phyloP scores from a whole-genome alignment of 1,140 invertebrate species.

The Platyura marginata region DNA sequence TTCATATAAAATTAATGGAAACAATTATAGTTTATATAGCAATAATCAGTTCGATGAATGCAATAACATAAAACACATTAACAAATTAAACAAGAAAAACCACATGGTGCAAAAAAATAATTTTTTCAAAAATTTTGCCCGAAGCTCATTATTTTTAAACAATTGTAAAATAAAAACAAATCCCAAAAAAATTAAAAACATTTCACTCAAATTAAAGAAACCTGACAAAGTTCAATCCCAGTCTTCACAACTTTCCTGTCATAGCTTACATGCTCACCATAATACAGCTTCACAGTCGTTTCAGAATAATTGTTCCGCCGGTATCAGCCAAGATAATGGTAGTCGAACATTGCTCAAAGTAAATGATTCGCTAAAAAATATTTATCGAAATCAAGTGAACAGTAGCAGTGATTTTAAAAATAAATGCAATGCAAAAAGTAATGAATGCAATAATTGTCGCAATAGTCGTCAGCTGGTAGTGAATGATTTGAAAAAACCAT shows the following conservation, averaged over 20 bases:
- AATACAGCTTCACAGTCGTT: neutral
- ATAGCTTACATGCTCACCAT: neutral
- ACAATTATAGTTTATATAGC: neutral
- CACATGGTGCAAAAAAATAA: neutral
- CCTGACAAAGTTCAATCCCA: neutral
- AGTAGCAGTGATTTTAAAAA: constrained; percentile 3
- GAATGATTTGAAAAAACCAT: neutral
- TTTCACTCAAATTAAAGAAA: neutral
- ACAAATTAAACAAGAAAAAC: neutral
- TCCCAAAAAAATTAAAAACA: neutral
- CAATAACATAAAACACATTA: neutral
- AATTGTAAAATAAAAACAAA: neutral
- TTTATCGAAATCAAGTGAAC: neutral
- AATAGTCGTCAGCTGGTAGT: neutral
- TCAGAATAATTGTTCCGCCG: neutral
- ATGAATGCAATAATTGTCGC: neutral
- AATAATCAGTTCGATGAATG: constrained; percentile 1
- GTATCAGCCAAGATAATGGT: neutral
- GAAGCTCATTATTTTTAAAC: neutral
- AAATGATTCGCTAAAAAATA: neutral
- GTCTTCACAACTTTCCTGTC: neutral
- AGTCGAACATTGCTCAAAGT: neutral
- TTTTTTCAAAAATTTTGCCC: constrained; percentile 1
- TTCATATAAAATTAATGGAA: neutral
- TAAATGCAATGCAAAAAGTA: constrained; percentile 1